Conservation (phyloP, 2,797 vertebrate species). For the Podarcis lilfordi region DNA sequence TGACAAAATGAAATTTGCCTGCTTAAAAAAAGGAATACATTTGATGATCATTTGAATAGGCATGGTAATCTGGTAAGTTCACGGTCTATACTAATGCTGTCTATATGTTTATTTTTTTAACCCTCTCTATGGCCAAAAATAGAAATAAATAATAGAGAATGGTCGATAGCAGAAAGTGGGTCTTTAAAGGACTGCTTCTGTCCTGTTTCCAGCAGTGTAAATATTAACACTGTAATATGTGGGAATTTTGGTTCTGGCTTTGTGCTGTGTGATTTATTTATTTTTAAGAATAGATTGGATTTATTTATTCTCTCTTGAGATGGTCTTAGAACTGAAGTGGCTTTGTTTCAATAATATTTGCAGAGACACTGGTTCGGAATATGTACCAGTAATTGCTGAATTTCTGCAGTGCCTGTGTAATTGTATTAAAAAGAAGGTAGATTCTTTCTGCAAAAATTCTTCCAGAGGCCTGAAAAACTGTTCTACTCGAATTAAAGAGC, state of each 20-base stretch:
- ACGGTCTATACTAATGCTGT: not conserved
- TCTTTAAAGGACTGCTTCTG: not conserved
- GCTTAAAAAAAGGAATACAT: too few species aligned
- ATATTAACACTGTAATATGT: not conserved
- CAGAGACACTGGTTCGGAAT: not conserved
- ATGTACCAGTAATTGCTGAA: not conserved
- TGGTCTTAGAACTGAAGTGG: not conserved
- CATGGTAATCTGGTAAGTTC: too few species aligned
- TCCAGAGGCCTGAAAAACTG: slow-evolving; percentile 1
- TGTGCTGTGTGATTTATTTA: not conserved
- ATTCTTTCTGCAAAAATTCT: not conserved
- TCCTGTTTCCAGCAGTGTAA: not conserved
- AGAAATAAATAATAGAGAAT: not conserved
- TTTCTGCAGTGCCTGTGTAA: not conserved
- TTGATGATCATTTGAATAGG: too few species aligned
- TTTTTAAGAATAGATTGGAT: not conserved
- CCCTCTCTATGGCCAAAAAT: not conserved
- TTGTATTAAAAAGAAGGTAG: slow-evolving; percentile 24
- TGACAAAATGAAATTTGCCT: too few species aligned
- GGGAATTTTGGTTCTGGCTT: not conserved
- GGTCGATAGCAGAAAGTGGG: not conserved
- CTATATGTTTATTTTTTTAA: not conserved
- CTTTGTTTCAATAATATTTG: not conserved
- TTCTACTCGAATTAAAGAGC: slow-evolving; percentile 31
- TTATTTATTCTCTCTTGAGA: not conserved